Base-by-base conservation (phyloP, 2,888 invertebrate genomes). In the Sarcophaga rosellei region DNA sequence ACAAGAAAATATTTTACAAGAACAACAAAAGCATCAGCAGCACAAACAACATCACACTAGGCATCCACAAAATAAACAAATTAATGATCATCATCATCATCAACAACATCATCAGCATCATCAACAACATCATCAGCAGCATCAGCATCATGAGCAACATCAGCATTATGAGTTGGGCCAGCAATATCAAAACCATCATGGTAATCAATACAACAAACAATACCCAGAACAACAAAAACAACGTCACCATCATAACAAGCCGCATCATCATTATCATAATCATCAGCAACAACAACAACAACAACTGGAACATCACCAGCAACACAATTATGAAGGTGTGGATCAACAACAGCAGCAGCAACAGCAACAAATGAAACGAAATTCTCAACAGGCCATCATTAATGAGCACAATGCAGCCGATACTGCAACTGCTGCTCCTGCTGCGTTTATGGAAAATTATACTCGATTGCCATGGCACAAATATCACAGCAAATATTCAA, bases 401-500 rank as follows among this genome's bases (percentile, higher is more conserved):
- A 76, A 59, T 53, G 61, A 84, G 74, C 1, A 12, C 17, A 53
- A 53, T 17, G 53, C 53, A 53, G 53, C 3, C 2, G 53, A 15
- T 74, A 77, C 62, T 25, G 78, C 77, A 35, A 10, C 35, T 35
- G 35, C 10, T 35, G 35, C 3, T 35, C 35, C 35, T 10, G 35
- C 35, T 35, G 35, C 35, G 8, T 35, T 35, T 35, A 2, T 2
- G 47, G 75, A 74, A 25, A 81, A 81, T 81, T 77, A 66, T 23
- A 73, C 62, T 20, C 61, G 66, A 73, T 74, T 88, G 79, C n/a
- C 68, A 86, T 81, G 87, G 79, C 91, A 89, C 45, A 89, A 88
- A 61, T 91, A 92, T 89, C 91, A 89, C 79, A 93, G 92, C 90
- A 93, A 92, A 88, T 96, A 94, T 91, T 95, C 95, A 77, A 94